These are phyloP conservation scores for Bovichtus diacanthus DNA, from an alignment of 2,797 vertebrate species.

Conservation along the genomic window DNA sequence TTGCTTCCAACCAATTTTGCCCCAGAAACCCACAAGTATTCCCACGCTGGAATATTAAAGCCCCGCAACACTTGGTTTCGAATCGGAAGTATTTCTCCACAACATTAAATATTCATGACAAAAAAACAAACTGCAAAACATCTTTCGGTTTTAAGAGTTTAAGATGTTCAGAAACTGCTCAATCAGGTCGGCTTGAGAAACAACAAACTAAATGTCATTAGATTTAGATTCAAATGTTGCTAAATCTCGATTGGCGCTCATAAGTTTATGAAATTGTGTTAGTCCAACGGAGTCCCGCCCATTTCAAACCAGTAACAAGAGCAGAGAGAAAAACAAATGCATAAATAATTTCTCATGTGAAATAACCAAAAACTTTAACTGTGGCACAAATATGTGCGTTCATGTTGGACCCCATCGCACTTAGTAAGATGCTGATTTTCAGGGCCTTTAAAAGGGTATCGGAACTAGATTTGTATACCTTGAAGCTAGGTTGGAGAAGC, in stretches of 20 bases:
- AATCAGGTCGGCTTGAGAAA: conserved; percentile 4
- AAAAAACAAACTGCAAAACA: not conserved
- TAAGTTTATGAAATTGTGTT: not conserved
- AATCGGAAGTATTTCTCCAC: not conserved
- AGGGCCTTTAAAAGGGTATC: not conserved
- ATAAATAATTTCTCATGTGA: not conserved
- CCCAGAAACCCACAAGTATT: not conserved
- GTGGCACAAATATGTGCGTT: conserved; percentile 1
- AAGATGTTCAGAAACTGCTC: not conserved
- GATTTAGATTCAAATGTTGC: conserved; percentile 5
- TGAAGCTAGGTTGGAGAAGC: too few relatives aligned
- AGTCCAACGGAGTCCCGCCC: not conserved
- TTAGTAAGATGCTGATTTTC: not conserved
- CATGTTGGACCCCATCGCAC: not conserved
- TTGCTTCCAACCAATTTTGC: not conserved
- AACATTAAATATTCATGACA: not conserved
- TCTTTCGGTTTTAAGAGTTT: not conserved
- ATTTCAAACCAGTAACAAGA: not conserved
- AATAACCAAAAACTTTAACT: not conserved
- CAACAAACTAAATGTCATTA: conserved; percentile 9
- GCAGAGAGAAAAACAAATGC: not conserved
- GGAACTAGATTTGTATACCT: not conserved
- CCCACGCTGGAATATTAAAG: not conserved
- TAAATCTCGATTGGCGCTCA: not conserved
- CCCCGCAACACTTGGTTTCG: not conserved